These are phyloP conservation scores for Eristalis arbustorum DNA, from an alignment of 2,888 invertebrate genomes.

Conservation along the genomic window DNA sequence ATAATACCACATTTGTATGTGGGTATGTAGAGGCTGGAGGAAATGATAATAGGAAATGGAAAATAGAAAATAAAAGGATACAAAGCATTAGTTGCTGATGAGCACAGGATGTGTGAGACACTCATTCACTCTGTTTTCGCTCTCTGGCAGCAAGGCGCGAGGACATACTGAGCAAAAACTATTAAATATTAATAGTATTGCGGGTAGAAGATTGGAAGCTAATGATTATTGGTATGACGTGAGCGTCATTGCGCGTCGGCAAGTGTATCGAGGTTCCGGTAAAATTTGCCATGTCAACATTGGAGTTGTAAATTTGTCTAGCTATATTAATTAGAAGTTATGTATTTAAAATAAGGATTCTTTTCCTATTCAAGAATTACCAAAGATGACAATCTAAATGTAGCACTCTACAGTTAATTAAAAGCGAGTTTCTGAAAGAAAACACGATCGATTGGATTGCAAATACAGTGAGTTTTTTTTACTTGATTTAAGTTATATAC, in stretches of 20 bases:
- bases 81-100: slow-evolving; percentile 47
- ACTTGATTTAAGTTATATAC: too few species aligned
- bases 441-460: too few species aligned
- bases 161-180: slow-evolving; percentile 21
- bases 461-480: too few species aligned
- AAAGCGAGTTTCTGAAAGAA: too few species aligned
- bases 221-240: background rate
- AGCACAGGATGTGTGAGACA: slow-evolving; percentile 60
- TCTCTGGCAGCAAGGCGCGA: background rate
- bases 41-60: slow-evolving; percentile 66
- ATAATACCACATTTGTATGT: slow-evolving; percentile 26
- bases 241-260: background rate
- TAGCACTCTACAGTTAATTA: too few species aligned
- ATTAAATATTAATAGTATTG: slow-evolving; percentile 27
- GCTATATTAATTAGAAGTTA: too few species aligned
- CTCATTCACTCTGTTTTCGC: slow-evolving; percentile 24
- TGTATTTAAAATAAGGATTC: too few species aligned
- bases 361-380: too few species aligned
- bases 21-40: slow-evolving; percentile 4
- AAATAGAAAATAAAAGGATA: slow-evolving; percentile 58
- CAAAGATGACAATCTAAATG: too few species aligned
- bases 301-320: background rate
- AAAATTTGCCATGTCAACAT: background rate
- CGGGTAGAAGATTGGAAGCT: background rate
- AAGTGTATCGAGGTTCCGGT: slow-evolving; percentile 4